Evolutionary conservation across 2,113 vertebrate species (phyloP).

Genomic region (Rhinoptilus africanus): DNA sequence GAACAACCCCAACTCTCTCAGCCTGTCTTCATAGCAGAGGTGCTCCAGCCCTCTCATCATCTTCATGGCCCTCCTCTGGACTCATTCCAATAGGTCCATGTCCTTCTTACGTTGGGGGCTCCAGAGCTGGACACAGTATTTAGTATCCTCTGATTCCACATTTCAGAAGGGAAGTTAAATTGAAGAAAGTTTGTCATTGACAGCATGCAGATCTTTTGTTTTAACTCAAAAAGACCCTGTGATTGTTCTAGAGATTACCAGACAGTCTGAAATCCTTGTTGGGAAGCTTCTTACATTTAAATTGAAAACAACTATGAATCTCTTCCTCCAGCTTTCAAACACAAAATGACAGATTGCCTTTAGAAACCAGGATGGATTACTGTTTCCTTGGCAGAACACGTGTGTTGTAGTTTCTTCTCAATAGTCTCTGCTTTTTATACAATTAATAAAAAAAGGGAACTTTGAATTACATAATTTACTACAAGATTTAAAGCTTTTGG

Average conservation of each 20-base stretch:
- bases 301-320: not conserved
- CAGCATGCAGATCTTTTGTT: not conserved
- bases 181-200: not conserved
- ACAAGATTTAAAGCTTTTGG: not conserved
- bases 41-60: not conserved
- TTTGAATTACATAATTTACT: not conserved
- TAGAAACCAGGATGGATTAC: not conserved
- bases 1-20: not conserved
- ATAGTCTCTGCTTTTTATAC: not conserved
- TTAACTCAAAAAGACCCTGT: not conserved
- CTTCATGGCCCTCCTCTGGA: not conserved
- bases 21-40: not conserved
- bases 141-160: not conserved
- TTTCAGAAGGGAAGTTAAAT: not conserved
- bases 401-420: not conserved
- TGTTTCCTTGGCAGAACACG: not conserved
- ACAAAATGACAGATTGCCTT: not conserved
- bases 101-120: not conserved
- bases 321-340: not conserved
- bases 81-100: not conserved
- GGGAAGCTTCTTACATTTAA: not conserved
- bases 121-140: not conserved
- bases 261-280: not conserved
- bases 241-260: not conserved
- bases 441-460: not conserved